Conservation (phyloP, 2,113 vertebrate genomes). For the Raja brachyura region DNA sequence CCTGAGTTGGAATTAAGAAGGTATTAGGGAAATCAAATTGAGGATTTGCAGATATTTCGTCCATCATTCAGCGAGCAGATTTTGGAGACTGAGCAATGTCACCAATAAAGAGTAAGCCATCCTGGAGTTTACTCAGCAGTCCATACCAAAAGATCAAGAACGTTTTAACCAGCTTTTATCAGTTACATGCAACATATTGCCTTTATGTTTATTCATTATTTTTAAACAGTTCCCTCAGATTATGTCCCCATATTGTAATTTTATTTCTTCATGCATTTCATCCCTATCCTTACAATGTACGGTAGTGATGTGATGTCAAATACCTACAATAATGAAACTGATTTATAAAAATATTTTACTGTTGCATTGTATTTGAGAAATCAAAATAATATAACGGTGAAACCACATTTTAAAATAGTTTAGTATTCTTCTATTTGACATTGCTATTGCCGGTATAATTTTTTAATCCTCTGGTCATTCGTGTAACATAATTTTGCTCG, state of each 20-base stretch:
- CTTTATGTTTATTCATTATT: neutral
- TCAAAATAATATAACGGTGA: neutral
- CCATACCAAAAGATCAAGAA: neutral
- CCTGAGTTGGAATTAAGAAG: constrained; percentile 53
- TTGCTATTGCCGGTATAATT: neutral
- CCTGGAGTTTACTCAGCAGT: neutral
- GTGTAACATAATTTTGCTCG: neutral
- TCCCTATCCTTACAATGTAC: neutral
- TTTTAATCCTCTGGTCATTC: neutral
- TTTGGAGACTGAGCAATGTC: neutral
- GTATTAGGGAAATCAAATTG: neutral
- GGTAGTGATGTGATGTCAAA: neutral
- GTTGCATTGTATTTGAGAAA: neutral
- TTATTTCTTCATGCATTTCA: neutral
- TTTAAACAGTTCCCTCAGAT: neutral
- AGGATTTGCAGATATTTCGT: neutral
- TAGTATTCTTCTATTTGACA: neutral
- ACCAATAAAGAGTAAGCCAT: neutral
- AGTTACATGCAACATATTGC: neutral
- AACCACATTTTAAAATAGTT: neutral
- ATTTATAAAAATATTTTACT: neutral
- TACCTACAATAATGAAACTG: neutral
- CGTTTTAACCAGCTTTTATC: neutral
- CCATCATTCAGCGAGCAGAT: neutral
- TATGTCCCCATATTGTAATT: neutral